phyloP scores from a whole-genome alignment of 53 echinoderm and acorn worm genomes.

The Stichopus horrens region DNA sequence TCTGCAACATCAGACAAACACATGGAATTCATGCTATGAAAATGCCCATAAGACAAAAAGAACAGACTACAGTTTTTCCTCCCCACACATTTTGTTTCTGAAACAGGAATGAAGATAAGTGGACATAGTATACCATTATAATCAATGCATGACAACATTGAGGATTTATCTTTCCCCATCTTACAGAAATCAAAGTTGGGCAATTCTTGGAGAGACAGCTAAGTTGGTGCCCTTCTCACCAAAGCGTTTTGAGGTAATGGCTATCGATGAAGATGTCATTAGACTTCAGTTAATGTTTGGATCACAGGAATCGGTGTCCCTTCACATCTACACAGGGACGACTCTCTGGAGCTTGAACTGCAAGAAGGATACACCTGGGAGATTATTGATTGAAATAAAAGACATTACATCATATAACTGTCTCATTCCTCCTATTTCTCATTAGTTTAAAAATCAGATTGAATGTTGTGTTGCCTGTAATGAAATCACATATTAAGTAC shows the following conservation, averaged over 20 bases:
- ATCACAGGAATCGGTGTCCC: constrained; percentile 8
- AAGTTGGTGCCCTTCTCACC: constrained; percentile 46
- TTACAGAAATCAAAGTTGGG: constrained; percentile 27
- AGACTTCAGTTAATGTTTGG: constrained; percentile 14
- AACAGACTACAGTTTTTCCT: too few relatives aligned
- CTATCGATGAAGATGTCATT: constrained; percentile 13
- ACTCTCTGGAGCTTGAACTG: constrained; percentile 17
- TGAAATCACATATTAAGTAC: too few relatives aligned
- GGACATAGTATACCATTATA: neutral
- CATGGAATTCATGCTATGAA: neutral
- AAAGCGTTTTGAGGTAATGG: constrained; percentile 21
- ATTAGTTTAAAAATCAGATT: too few relatives aligned
- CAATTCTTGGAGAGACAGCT: constrained; percentile 30
- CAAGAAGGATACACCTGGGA: neutral
- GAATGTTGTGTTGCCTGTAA: too few relatives aligned
- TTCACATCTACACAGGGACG: constrained; percentile 16
- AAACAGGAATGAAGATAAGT: neutral
- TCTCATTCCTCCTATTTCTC: neutral
- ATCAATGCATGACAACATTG: neutral
- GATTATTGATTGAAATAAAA: constrained; percentile 19
- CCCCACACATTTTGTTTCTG: neutral
- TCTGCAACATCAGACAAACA: too few relatives aligned
- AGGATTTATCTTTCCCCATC: neutral
- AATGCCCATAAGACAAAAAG: neutral
- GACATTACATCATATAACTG: constrained; percentile 10